Conservation (phyloP, 2,113 vertebrate genomes). For the Sapajus apella region DNA sequence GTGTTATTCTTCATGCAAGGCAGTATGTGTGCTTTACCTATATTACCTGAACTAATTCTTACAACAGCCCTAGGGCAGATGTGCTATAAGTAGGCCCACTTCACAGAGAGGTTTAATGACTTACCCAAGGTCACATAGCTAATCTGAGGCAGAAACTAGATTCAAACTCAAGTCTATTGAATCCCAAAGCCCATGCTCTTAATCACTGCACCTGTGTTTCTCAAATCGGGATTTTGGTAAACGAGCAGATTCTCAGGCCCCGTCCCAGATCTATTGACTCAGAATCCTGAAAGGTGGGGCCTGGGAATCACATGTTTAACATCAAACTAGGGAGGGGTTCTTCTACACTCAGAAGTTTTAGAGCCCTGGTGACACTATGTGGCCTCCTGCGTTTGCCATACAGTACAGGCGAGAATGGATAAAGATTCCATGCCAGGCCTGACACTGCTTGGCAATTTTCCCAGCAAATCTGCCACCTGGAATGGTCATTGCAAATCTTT, state of each 20-base stretch:
- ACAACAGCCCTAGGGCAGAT: background rate
- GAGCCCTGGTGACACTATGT: background rate
- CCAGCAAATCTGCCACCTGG: background rate
- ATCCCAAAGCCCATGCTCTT: background rate
- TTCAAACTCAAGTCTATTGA: background rate
- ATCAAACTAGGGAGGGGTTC: background rate
- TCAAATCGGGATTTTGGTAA: background rate
- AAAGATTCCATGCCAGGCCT: background rate
- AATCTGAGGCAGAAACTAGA: background rate
- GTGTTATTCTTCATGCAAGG: background rate
- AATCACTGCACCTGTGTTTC: background rate
- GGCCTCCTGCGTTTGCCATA: background rate
- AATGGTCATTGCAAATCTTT: background rate
- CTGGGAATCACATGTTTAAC: background rate
- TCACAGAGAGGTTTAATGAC: background rate
- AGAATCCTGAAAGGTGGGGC: background rate
- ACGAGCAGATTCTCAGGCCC: background rate
- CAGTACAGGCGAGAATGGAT: background rate
- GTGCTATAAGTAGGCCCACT: background rate
- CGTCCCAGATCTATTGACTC: background rate
- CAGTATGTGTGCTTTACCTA: background rate
- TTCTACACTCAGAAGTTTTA: background rate
- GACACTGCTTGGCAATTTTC: background rate
- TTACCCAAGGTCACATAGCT: background rate
- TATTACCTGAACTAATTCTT: background rate